Percentiles rank a stretch among this genome's conserved stretches.
phyloP scores from a whole-genome alignment of 2,113 vertebrate genomes.

The Zapornia atra region DNA sequence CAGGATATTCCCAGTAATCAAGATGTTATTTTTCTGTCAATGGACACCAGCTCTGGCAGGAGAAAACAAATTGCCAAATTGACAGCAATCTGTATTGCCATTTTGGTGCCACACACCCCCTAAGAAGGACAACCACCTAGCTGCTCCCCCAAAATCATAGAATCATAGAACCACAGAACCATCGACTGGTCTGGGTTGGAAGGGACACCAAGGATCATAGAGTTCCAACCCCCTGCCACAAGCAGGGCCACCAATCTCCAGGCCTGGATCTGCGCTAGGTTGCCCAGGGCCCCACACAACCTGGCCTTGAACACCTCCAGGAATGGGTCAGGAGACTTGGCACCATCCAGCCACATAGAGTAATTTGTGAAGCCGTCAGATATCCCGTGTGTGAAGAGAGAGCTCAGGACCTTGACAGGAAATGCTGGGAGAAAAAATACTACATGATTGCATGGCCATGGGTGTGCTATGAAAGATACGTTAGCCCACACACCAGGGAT shows the following conservation, averaged over 20 bases:
- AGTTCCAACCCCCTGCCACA: too few species aligned
- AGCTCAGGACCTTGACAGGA: background rate
- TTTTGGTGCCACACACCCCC: background rate
- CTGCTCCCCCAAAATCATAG: background rate
- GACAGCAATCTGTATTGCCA: background rate
- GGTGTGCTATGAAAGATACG: background rate
- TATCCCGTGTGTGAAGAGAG: background rate
- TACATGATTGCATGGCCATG: background rate
- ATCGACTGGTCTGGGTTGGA: too few species aligned
- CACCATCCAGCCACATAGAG: background rate
- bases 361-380: background rate
- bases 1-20: background rate
- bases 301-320: too few species aligned
- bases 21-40: background rate
- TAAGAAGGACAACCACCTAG: background rate
- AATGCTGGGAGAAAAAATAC: background rate
- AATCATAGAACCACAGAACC: too few species aligned
- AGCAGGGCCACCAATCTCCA: too few species aligned
- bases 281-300: too few species aligned
- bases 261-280: too few species aligned
- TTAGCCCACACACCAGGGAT: background rate
- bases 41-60: rapidly evolving
- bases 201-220: too few species aligned
- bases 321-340: background rate
- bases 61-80: background rate